phyloP scores from a whole-genome alignment of 2,113 vertebrate species.

The Cebidichthys violaceus region DNA sequence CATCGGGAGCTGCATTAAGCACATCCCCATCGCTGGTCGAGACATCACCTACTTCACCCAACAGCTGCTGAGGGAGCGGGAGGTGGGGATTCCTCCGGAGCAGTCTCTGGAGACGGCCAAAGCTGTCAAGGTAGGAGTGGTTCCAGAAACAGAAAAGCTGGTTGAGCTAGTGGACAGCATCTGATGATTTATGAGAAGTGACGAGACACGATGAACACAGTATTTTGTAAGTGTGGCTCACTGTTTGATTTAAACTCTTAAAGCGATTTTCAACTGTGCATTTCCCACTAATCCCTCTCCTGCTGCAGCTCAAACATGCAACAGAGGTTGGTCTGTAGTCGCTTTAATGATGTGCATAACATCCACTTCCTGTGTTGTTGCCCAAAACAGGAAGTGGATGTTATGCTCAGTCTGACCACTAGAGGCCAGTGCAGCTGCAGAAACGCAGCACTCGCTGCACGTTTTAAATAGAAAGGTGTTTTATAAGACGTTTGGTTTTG shows the following conservation, averaged over 20 bases:
- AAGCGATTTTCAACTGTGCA: too few relatives aligned
- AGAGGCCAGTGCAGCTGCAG: constrained; percentile 32
- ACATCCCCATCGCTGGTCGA: constrained; percentile 98
- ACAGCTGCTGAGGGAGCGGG: constrained; percentile 94
- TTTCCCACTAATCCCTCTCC: not conserved
- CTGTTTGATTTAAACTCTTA: not conserved
- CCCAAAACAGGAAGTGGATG: not conserved
- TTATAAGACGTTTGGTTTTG: not conserved
- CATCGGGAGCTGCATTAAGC: constrained; percentile 99
- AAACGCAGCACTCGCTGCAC: not conserved
- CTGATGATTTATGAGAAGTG: not conserved
- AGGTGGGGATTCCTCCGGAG: constrained; percentile 98
- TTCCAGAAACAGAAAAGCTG: too few relatives aligned
- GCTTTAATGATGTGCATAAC: not conserved
- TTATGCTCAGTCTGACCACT: constrained; percentile 37
- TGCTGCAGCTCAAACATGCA: not conserved
- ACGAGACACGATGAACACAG: not conserved
- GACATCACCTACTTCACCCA: constrained; percentile 99
- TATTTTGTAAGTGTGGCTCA: not conserved
- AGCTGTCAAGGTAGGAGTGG: constrained; percentile 99
- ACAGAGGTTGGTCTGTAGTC: not conserved
- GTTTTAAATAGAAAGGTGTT: not conserved
- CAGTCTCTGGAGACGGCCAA: constrained; percentile 99
- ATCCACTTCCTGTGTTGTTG: too few relatives aligned
- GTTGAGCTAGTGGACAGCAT: too few relatives aligned